These are phyloP conservation scores for Drosophila pectinifera DNA, from an alignment of 1,140 invertebrate genomes.

Conservation along the genomic window DNA sequence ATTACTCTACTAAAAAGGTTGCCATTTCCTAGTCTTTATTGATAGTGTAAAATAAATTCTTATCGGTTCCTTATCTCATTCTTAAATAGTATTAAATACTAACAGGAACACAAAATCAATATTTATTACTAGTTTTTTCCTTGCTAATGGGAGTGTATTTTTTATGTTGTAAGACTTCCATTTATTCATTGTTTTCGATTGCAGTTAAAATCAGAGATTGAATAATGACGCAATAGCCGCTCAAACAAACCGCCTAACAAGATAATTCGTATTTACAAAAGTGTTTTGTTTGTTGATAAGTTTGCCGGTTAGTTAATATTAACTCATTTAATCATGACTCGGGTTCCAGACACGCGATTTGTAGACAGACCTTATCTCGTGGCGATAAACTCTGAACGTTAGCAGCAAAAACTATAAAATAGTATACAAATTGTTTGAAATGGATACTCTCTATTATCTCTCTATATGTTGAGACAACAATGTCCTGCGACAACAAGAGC, in stretches of 20 bases:
- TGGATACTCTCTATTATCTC: background rate
- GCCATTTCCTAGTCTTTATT: background rate
- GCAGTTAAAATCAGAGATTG: background rate
- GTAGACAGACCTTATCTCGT: background rate
- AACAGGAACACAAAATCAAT: too few relatives aligned
- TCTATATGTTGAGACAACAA: constrained; percentile 84
- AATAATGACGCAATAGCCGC: background rate
- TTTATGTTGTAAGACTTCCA: too few relatives aligned
- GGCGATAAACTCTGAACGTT: constrained; percentile 3
- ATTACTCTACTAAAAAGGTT: background rate
- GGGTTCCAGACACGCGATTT: constrained; percentile 3
- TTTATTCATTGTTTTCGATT: too few relatives aligned
- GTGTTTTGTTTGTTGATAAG: constrained; percentile 12
- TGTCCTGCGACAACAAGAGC: constrained; percentile 85
- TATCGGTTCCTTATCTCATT: constrained; percentile 3
- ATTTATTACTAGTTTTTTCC: too few relatives aligned
- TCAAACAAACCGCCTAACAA: background rate
- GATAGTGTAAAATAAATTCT: background rate
- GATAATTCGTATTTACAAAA: background rate
- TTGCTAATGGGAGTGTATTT: too few relatives aligned
- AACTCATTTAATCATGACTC: constrained; percentile 26
- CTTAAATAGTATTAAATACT: too few relatives aligned
- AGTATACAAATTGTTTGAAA: background rate
- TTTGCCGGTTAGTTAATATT: background rate
- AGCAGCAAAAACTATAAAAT: constrained; percentile 1